Evolutionary conservation across 2,797 vertebrate species (phyloP), one percentile per base, ranked within the genome.

Genomic region (Nothura maculosa): DNA sequence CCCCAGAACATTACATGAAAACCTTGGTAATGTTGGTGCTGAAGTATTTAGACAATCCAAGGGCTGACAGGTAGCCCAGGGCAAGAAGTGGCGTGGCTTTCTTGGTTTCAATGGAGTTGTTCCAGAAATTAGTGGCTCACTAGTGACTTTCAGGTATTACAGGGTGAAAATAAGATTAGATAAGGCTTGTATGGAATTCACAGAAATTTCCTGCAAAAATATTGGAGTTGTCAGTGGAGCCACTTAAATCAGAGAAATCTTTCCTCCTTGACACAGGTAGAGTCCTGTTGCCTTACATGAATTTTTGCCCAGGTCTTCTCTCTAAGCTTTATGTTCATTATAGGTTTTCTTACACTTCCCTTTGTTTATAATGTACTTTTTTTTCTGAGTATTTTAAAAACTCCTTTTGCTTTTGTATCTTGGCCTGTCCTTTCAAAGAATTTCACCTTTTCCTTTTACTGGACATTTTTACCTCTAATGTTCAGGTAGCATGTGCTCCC

Each of bases 171-270:
- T 67, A 32, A 57, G 27, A 47, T 50, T 12, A 12, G 3, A 3
- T 28, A 70, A 28, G 0, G 0, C 22, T 14, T 40, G 6, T 43
- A 3, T 30, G 50, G 24, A 87, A 57, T 66, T 22, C 3, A 0
- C 14, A 54, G 16, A 12, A 30, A 2, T 3, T 62, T 40, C 1
- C 0, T 24, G 40, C 24, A 61, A n/a, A 72, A 87, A 66, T 50
- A 1, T 10, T 70, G 4, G 34, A 6, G 6, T n/a, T 38, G 10
- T n/a, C 75, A 34, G 2, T 55, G 55, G 50, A 30, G 8, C 2
- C 62, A 6, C 4, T 89, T 60, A 15, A 10, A n/a, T n/a, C 30
- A 45, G 22, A 8, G 8, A 3, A 77, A 82, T 32, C 9, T 52
- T 40, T 64, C 7, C 27, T 6, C 0, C 3, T 30, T 64, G 38